These are phyloP conservation scores for Speoplatyrhinus poulsoni DNA, from an alignment of 2,113 vertebrate genomes.

Conservation along the genomic window DNA sequence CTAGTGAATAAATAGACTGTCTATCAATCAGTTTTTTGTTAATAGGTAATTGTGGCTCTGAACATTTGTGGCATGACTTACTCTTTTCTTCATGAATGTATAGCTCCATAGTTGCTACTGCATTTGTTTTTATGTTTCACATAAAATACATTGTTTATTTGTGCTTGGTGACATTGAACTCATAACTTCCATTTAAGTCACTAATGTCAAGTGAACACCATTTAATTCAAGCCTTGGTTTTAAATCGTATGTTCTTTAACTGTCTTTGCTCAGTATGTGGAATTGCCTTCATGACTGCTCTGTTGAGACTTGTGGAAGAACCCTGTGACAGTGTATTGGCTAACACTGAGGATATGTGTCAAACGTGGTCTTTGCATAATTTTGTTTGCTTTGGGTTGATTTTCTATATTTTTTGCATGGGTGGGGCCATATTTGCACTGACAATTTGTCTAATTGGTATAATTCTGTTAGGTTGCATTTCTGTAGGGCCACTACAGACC, in stretches of 20 bases:
- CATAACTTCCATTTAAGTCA: conserved; percentile 18
- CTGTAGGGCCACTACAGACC: conserved; percentile 62
- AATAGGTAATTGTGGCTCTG: conserved; percentile 18
- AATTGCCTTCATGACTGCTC: conserved; percentile 7
- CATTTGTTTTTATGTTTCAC: not conserved
- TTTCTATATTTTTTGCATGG: conserved; percentile 1
- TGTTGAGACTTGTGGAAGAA: conserved; percentile 6
- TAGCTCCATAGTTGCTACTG: conserved; percentile 14
- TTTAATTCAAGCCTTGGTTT: conserved; percentile 8
- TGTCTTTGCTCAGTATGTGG: conserved; percentile 19
- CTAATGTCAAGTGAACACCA: not conserved
- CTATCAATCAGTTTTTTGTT: conserved; percentile 30
- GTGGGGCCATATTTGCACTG: conserved; percentile 71
- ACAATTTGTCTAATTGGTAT: conserved; percentile 39
- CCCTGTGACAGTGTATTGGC: conserved; percentile 29
- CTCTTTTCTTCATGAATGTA: not conserved
- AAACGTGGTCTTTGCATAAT: conserved; percentile 5
- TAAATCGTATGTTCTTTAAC: conserved; percentile 7
- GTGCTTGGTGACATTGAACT: conserved; percentile 24
- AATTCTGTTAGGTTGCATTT: conserved; percentile 58
- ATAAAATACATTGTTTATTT: not conserved
- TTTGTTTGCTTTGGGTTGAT: conserved; percentile 23
- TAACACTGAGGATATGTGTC: conserved; percentile 32
- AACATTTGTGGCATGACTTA: conserved; percentile 1
- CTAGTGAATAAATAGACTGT: conserved; percentile 44